Evolutionary conservation across 2,113 vertebrate species (phyloP).

Genomic region (Centropus bengalensis): DNA sequence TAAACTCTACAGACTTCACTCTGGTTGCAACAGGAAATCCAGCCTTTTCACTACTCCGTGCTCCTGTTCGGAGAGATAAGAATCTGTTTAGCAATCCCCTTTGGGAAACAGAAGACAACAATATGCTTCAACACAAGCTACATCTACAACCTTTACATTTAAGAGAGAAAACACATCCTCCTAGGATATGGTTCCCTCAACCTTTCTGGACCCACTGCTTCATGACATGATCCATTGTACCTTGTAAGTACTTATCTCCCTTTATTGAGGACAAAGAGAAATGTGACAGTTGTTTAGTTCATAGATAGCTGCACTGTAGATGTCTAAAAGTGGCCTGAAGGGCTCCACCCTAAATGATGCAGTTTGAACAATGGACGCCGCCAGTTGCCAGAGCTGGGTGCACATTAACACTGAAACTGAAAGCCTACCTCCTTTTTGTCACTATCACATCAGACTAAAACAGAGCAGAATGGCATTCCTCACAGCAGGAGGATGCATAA

Average conservation of each 20-base stretch:
- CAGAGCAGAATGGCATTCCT: background rate
- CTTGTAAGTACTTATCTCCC: background rate
- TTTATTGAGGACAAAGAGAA: background rate
- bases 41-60: accelerated
- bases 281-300: background rate
- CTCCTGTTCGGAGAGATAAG: constrained; percentile 31
- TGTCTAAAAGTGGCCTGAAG: background rate
- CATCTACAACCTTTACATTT: background rate
- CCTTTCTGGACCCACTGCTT: background rate
- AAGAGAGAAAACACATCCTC: background rate
- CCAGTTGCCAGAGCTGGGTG: background rate
- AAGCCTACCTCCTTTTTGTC: background rate
- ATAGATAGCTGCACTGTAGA: background rate
- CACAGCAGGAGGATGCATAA: background rate
- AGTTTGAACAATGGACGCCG: background rate
- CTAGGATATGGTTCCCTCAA: background rate
- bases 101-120: background rate
- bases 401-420: background rate
- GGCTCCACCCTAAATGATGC: background rate
- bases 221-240: background rate
- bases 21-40: background rate
- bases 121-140: background rate
- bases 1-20: constrained; percentile 24
- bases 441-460: background rate
- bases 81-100: background rate